Evolutionary conservation across 2,113 vertebrate species (phyloP), one percentile per base, ranked within the genome.

Genomic region (Protomyctophum bolini): DNA sequence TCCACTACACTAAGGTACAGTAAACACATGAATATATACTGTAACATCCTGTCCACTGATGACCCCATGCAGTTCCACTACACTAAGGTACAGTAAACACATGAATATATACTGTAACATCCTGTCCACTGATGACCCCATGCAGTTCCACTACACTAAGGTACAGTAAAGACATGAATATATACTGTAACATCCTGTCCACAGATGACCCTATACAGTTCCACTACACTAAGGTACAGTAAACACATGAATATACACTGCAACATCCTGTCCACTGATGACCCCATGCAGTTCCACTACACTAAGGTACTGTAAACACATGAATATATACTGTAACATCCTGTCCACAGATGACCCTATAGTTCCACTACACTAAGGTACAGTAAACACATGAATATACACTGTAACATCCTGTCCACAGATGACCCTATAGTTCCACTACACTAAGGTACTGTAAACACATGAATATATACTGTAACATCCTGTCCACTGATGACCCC

Each of bases 141-240:
- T 98, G 96, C 96, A 97, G 86, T 98, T 98, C 78, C 97, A 98
- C 80, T 98, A 98, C 73, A 98, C 96, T 6, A 98, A 98, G 95
- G 96, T 98, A 87, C 49, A 49, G 4, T 15, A n/a, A n/a, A n/a
- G n/a, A n/a, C 7, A 41, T 47, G 41, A n/a, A 56, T 56, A 29
- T 5, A 33, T 47, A 58, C 10, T 33, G 10, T 70, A 6, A 15
- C n/a, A n/a, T n/a, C n/a, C n/a, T n/a, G n/a, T n/a, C n/a, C n/a
- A n/a, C n/a, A n/a, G n/a, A n/a, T n/a, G n/a, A n/a, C n/a, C n/a
- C n/a, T n/a, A n/a, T n/a, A n/a, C n/a, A n/a, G n/a, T n/a, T n/a
- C n/a, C n/a, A n/a, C n/a, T n/a, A n/a, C n/a, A n/a, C n/a, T n/a
- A n/a, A n/a, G n/a, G n/a, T n/a, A n/a, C n/a, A n/a, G n/a, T n/a